A percentile compares a stretch with the other conserved stretches of the same genome.
Conservation (phyloP, 2,113 vertebrate genomes). For the Melospiza melodia region DNA sequence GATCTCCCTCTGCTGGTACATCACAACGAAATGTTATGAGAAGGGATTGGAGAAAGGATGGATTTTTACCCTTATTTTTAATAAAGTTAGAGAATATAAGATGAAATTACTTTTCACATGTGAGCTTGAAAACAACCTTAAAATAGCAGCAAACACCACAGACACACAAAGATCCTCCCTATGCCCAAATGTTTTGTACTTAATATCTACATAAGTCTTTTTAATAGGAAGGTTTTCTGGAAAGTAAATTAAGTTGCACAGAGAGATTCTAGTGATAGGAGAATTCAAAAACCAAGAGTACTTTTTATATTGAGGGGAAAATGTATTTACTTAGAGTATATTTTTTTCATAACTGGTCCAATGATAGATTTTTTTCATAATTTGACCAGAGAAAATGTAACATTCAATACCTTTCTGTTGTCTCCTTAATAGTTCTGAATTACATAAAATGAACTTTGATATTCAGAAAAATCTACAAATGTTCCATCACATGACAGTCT, state of each 20-base stretch:
- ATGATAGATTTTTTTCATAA: neutral
- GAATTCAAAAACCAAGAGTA: neutral
- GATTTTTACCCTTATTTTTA: neutral
- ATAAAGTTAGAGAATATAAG: neutral
- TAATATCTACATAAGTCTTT: neutral
- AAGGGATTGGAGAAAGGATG: neutral
- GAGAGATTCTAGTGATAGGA: neutral
- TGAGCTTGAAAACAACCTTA: neutral
- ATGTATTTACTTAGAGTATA: neutral
- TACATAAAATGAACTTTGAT: neutral
- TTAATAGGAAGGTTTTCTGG: neutral
- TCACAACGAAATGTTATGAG: neutral
- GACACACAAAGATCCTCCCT: neutral
- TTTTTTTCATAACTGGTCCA: neutral
- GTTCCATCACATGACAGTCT: neutral
- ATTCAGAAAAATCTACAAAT: neutral
- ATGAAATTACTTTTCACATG: neutral
- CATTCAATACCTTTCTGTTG: neutral
- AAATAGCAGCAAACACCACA: neutral
- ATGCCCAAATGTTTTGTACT: neutral
- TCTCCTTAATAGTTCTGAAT: neutral
- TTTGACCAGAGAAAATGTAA: neutral
- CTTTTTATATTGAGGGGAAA: neutral
- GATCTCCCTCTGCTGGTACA: constrained; percentile 57
- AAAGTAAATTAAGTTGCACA: neutral